Conservation (phyloP, 2,888 invertebrate genomes). For the Therioaphis trifolii region DNA sequence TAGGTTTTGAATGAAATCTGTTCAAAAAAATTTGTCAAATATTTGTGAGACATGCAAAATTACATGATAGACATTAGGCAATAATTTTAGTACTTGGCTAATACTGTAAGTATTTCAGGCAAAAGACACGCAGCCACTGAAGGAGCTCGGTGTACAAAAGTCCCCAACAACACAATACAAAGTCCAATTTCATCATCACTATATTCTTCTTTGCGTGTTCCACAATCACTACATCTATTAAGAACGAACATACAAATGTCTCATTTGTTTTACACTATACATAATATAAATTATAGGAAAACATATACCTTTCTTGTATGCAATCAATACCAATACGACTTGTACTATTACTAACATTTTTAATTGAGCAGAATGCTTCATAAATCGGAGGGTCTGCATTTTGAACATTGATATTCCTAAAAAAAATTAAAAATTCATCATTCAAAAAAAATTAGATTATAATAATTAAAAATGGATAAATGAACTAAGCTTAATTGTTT, state of each 20-base stretch:
- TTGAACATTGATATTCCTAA: slow-evolving; percentile 21
- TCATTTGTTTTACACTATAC: not conserved
- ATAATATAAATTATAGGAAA: not conserved
- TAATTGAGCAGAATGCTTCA: slow-evolving; percentile 28
- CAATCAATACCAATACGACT: slow-evolving; percentile 55
- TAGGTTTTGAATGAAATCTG: slow-evolving; percentile 81
- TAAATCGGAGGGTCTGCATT: slow-evolving; percentile 42
- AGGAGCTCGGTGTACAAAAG: slow-evolving; percentile 96
- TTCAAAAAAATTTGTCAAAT: slow-evolving; percentile 60
- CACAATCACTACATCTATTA: slow-evolving; percentile 85
- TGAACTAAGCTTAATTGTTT: no score
- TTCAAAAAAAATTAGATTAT: no score
- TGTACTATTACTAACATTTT: slow-evolving; percentile 52
- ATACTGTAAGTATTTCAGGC: slow-evolving; percentile 80
- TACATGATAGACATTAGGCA: not conserved
- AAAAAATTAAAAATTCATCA: no score
- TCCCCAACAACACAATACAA: slow-evolving; percentile 91
- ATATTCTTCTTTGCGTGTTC: slow-evolving; percentile 88
- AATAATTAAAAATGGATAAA: no score
- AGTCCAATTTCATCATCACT: slow-evolving; percentile 96
- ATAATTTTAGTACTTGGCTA: slow-evolving; percentile 61
- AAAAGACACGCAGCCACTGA: slow-evolving; percentile 92
- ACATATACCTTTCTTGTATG: slow-evolving; percentile 58
- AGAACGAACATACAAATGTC: not conserved
- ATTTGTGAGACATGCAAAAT: slow-evolving; percentile 18